Evolutionary conservation across 2,113 vertebrate species (phyloP).

Genomic region (Connochaetes taurinus): DNA sequence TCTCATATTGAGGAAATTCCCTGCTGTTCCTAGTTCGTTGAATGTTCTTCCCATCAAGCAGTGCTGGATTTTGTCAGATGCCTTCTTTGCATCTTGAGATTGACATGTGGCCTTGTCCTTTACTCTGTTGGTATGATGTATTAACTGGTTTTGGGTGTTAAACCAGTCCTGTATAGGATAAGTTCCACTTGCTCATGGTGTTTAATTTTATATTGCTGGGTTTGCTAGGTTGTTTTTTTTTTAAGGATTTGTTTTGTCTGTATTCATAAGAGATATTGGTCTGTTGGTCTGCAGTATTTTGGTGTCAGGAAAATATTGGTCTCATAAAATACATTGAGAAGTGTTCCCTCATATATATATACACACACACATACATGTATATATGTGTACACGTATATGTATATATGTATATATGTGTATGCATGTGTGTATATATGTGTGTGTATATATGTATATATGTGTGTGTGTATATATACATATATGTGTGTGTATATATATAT

Average conservation of each 20-base stretch:
- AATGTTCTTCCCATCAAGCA: background rate
- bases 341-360: background rate
- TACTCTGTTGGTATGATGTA: background rate
- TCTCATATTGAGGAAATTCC: background rate
- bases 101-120: background rate
- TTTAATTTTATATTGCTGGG: background rate
- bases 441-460: rapidly evolving
- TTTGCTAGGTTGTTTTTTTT: background rate
- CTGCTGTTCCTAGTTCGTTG: background rate
- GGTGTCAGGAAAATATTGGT: background rate
- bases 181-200: background rate
- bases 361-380: background rate
- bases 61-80: background rate
- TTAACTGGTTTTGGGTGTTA: background rate
- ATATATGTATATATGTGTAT: too few species aligned
- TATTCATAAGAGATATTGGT: background rate
- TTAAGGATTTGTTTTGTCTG: background rate
- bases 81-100: background rate
- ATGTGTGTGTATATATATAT: background rate
- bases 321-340: background rate
- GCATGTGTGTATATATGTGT: rapidly evolving
- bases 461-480: too few species aligned
- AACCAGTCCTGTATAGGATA: background rate
- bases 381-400: rapidly evolving
- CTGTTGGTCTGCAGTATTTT: background rate